Evolutionary conservation across 2,888 invertebrate genomes (phyloP).

Genomic region (Trichacis sp.): DNA sequence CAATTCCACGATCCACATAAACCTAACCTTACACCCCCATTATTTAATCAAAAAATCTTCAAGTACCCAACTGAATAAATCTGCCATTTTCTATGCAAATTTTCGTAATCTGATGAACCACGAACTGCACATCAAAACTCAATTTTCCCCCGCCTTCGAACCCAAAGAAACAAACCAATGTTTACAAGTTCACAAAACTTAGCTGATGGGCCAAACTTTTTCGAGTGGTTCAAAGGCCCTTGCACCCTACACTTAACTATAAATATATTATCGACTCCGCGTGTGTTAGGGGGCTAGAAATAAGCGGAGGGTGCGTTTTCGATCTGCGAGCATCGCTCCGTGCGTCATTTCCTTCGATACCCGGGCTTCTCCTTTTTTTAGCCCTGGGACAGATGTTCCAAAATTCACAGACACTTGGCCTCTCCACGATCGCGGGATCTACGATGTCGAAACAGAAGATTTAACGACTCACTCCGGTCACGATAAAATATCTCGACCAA

Average conservation of each 20-base stretch:
- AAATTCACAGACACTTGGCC: constrained; percentile 29
- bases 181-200: background rate
- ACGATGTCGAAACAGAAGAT: background rate
- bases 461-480: background rate
- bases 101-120: no score
- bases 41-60: no score
- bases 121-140: no score
- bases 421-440: background rate
- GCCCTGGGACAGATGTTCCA: constrained; percentile 33
- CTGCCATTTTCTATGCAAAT: no score
- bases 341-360: constrained; percentile 8
- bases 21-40: no score
- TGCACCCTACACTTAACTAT: constrained; percentile 1
- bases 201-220: background rate
- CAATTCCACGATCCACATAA: no score
- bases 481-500: background rate
- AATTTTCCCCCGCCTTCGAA: no score
- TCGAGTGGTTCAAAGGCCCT: background rate
- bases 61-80: no score
- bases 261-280: background rate
- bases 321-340: background rate
- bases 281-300: background rate
- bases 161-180: no score
- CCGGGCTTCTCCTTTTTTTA: constrained; percentile 4
- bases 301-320: constrained; percentile 3